These are phyloP conservation scores for Pteronura brasiliensis DNA, from an alignment of 2,113 vertebrate genomes.

Conservation along the genomic window DNA sequence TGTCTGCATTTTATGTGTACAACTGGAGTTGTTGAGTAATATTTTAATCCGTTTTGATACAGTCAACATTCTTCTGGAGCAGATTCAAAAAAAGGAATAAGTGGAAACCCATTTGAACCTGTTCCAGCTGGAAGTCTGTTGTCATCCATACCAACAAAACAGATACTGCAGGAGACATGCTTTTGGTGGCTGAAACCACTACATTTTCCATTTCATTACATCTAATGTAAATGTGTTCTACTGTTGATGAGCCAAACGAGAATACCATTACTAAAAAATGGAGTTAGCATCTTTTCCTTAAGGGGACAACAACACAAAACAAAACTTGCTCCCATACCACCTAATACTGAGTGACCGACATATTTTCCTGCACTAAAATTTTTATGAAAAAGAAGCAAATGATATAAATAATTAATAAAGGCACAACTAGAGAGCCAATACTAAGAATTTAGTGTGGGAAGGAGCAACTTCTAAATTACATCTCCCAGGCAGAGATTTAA, in stretches of 20 bases:
- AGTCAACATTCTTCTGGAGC: not conserved
- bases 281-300: not conserved
- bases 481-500: not conserved
- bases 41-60: not conserved
- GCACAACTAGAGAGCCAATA: not conserved
- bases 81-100: not conserved
- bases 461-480: not conserved
- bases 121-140: conserved; percentile 3
- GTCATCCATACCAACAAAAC: not conserved
- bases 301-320: not conserved
- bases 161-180: not conserved
- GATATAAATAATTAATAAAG: not conserved
- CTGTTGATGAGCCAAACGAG: not conserved
- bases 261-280: not conserved
- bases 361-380: not conserved
- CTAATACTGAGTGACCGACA: not conserved
- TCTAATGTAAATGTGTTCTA: not conserved
- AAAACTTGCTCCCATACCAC: not conserved
- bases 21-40: not conserved
- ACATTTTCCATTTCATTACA: not conserved
- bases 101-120: not conserved
- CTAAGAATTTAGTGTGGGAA: not conserved
- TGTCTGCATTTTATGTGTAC: conserved; percentile 11
- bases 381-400: conserved; percentile 14
- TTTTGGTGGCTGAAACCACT: not conserved